A percentile compares a stretch with the other conserved stretches of the same genome.
phyloP scores from a whole-genome alignment of 2,113 vertebrate genomes.

The Ascaphus truei region DNA sequence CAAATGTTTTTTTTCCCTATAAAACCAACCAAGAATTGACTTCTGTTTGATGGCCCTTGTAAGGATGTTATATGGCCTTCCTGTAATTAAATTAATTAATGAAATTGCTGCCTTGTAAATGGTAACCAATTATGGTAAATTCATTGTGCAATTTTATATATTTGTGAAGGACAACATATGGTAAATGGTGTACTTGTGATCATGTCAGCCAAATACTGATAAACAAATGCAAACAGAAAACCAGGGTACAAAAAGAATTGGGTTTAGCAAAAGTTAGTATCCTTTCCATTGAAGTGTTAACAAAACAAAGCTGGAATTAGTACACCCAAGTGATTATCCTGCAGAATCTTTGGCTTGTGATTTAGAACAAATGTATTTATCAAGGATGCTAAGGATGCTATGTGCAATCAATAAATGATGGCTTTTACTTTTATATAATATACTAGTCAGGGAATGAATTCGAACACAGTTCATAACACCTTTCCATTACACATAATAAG shows the following conservation, averaged over 20 bases:
- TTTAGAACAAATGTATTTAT: background rate
- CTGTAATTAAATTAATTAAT: constrained; percentile 37
- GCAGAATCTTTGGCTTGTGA: background rate
- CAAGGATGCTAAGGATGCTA: background rate
- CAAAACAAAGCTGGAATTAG: background rate
- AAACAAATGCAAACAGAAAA: background rate
- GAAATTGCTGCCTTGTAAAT: constrained; percentile 31
- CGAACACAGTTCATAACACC: background rate
- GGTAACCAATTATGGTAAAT: constrained; percentile 23
- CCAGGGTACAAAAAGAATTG: background rate
- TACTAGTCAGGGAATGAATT: background rate
- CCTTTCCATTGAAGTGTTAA: background rate
- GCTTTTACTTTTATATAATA: background rate
- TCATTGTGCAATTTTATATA: constrained; percentile 25
- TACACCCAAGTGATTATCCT: background rate
- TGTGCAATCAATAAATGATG: background rate
- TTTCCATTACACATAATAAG: background rate
- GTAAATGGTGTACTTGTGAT: constrained; percentile 19
- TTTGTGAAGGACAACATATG: constrained; percentile 34
- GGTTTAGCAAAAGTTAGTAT: background rate
- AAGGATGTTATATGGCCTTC: constrained; percentile 33
- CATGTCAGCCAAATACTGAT: background rate
- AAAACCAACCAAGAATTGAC: constrained; percentile 28
- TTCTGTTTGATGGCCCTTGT: constrained; percentile 35
- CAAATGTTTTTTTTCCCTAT: constrained; percentile 31